Evolutionary conservation across 2,888 invertebrate species (phyloP).

Genomic region (Acrobasis consociella): DNA sequence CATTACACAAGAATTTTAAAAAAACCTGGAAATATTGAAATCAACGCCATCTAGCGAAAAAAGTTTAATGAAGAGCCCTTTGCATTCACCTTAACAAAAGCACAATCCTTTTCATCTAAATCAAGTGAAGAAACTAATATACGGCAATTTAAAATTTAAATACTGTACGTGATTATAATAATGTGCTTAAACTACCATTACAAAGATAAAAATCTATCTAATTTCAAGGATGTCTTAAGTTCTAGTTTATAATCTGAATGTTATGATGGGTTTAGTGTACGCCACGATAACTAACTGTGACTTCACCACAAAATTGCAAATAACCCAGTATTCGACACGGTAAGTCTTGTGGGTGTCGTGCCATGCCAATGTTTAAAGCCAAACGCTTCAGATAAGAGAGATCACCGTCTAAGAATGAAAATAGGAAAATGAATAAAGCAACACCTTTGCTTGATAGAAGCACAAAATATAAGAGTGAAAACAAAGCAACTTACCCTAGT

Average conservation of each 20-base stretch:
- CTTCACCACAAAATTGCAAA: constrained; percentile 50
- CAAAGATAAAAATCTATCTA: constrained; percentile 28
- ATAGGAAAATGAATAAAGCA: constrained; percentile 71
- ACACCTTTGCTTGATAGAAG: constrained; percentile 76
- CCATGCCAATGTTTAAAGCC: constrained; percentile 79
- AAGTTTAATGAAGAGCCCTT: too few relatives aligned
- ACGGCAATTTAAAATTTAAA: constrained; percentile 43
- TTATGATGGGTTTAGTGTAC: constrained; percentile 46
- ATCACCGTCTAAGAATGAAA: constrained; percentile 72
- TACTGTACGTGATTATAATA: constrained; percentile 44
- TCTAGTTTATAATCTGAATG: constrained; percentile 40
- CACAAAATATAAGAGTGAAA: constrained; percentile 56
- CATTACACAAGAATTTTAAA: too few relatives aligned
- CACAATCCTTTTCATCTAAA: constrained; percentile 34
- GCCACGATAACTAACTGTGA: constrained; percentile 63
- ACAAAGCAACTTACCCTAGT: constrained; percentile 91
- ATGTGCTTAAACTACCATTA: constrained; percentile 40
- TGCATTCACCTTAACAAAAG: too few relatives aligned
- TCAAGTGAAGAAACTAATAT: constrained; percentile 44
- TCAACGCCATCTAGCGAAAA: too few relatives aligned
- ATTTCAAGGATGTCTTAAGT: constrained; percentile 36
- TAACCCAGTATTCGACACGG: constrained; percentile 62
- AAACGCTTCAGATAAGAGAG: constrained; percentile 71
- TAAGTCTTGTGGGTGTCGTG: constrained; percentile 69
- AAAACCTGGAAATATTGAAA: too few relatives aligned